Percentiles rank a stretch among this genome's conserved stretches.
These are phyloP conservation scores for Sigmodon hispidus DNA, from an alignment of 2,113 vertebrate genomes.

Conservation along the genomic window DNA sequence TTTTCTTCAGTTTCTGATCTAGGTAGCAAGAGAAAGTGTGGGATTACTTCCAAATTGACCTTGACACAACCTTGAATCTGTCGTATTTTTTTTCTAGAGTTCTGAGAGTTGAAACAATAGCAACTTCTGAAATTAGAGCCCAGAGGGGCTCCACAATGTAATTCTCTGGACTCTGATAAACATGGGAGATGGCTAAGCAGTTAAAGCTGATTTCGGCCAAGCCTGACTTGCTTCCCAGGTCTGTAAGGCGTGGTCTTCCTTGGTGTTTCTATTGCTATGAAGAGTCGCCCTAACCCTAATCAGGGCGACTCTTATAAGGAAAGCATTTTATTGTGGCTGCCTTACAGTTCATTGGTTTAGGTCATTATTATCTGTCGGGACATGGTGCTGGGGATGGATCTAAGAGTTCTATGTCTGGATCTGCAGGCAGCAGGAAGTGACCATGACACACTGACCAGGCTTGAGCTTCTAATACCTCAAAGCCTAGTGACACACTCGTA, in stretches of 20 bases:
- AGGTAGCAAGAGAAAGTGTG: neutral
- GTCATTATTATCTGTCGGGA: neutral
- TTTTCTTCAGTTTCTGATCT: neutral
- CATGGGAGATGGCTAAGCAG: neutral
- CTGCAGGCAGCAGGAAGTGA: neutral
- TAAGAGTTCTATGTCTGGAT: neutral
- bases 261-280: neutral
- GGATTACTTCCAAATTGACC: neutral
- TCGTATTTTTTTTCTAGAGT: neutral
- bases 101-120: neutral
- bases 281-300: neutral
- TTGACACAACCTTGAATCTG: neutral
- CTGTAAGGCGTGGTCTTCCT: neutral
- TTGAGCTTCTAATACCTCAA: neutral
- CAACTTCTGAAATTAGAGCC: neutral
- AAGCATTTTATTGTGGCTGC: neutral
- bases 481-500: neutral
- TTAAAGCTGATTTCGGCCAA: neutral
- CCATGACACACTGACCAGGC: neutral
- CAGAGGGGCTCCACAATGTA: neutral
- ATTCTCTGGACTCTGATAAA: neutral
- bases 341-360: neutral
- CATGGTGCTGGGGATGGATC: neutral
- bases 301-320: neutral
- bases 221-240: no score